Evolutionary conservation across 2,888 invertebrate genomes (phyloP).

Genomic region (Pheosia tremula): DNA sequence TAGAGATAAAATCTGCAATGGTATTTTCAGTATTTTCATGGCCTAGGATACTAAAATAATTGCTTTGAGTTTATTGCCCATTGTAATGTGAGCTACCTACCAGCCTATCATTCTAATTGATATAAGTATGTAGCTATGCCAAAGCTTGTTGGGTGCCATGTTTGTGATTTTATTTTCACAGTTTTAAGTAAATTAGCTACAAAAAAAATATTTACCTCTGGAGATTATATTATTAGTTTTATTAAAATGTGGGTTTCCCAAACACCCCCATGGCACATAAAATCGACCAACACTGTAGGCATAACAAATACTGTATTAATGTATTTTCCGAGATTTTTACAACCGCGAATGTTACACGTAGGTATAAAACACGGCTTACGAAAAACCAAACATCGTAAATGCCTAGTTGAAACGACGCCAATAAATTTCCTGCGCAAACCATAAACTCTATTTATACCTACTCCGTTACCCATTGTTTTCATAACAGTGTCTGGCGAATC

Average conservation of each 20-base stretch:
- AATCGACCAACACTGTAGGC: conserved; percentile 27
- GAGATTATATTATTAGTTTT: not conserved
- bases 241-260: not conserved
- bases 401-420: conserved; percentile 54
- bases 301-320: conserved; percentile 37
- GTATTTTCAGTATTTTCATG: no score
- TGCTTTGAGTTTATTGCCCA: no score
- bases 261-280: not conserved
- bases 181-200: not conserved
- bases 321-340: conserved; percentile 35
- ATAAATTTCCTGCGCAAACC: conserved; percentile 53
- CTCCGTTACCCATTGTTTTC: conserved; percentile 72
- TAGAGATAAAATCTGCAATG: no score
- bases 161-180: not conserved
- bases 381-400: conserved; percentile 43
- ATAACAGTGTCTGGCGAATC: conserved; percentile 75
- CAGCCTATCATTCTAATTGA: no score
- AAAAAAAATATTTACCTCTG: not conserved
- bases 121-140: no score
- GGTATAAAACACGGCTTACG: conserved; percentile 29
- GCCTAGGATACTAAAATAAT: no score
- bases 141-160: no score
- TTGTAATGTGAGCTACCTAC: no score
- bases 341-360: conserved; percentile 28
- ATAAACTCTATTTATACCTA: conserved; percentile 61